Evolutionary conservation across 2,888 invertebrate genomes (phyloP).

Genomic region (Dendrolimus houi): DNA sequence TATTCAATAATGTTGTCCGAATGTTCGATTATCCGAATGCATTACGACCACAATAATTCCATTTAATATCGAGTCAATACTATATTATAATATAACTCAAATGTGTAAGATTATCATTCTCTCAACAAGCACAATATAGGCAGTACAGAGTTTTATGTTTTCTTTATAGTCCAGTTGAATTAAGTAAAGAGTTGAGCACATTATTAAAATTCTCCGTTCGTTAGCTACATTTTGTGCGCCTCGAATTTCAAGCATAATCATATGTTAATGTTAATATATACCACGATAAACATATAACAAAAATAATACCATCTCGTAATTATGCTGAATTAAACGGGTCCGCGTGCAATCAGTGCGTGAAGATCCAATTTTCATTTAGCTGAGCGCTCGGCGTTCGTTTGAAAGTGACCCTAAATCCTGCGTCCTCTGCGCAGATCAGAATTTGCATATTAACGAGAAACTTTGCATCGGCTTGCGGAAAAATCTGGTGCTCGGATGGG

Average conservation of each 20-base stretch:
- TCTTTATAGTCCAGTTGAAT: slow-evolving; percentile 50
- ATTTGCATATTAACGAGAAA: slow-evolving; percentile 75
- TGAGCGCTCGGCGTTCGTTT: slow-evolving; percentile 37
- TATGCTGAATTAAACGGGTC: slow-evolving; percentile 60
- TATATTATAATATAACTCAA: too few species aligned
- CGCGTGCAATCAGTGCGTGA: slow-evolving; percentile 49
- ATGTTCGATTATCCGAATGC: too few species aligned
- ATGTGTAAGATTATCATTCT: slow-evolving; percentile 9
- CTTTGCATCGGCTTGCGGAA: slow-evolving; percentile 65
- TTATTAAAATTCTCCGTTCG: slow-evolving; percentile 45
- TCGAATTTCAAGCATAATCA: slow-evolving; percentile 39
- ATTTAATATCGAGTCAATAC: too few species aligned
- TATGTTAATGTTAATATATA: slow-evolving; percentile 47
- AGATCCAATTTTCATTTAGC: slow-evolving; percentile 53
- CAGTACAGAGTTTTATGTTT: slow-evolving; percentile 46
- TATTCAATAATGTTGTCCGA: too few species aligned
- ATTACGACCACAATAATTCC: too few species aligned
- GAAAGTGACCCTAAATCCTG: slow-evolving; percentile 55
- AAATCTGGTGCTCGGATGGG: slow-evolving; percentile 60
- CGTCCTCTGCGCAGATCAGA: slow-evolving; percentile 60
- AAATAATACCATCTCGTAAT: slow-evolving; percentile 50
- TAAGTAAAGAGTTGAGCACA: slow-evolving; percentile 47
- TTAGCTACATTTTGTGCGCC: slow-evolving; percentile 34
- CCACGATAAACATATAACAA: slow-evolving; percentile 42
- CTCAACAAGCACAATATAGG: slow-evolving; percentile 37